A percentile compares a stretch with the other conserved stretches of the same genome.
Evolutionary conservation across 2,888 invertebrate species (phyloP).

Genomic region (Zootermopsis nevadensis): DNA sequence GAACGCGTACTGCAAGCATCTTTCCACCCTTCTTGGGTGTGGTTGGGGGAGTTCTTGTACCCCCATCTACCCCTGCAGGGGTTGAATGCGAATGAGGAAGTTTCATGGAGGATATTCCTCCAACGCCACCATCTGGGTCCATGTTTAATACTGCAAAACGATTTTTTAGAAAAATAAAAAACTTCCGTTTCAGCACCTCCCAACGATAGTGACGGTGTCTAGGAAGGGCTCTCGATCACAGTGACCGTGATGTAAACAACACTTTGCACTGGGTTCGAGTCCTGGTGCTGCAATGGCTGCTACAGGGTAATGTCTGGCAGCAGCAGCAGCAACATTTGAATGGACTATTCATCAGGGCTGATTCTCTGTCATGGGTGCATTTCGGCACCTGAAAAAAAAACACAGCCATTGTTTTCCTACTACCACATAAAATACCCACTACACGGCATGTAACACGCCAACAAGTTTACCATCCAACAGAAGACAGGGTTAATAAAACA

Average conservation of each 20-base stretch:
- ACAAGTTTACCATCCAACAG: no score
- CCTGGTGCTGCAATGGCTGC: constrained; percentile 27
- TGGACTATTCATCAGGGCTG: constrained; percentile 24
- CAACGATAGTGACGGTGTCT: background rate
- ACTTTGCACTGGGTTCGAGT: constrained; percentile 26
- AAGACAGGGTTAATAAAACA: no score
- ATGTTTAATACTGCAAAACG: background rate
- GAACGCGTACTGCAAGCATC: constrained; percentile 87
- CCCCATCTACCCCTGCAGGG: constrained; percentile 84
- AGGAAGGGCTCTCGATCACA: constrained; percentile 31
- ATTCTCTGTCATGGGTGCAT: constrained; percentile 34
- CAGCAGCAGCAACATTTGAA: background rate
- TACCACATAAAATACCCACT: background rate
- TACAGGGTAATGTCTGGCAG: constrained; percentile 13
- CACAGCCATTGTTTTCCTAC: background rate
- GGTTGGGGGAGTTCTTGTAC: constrained; percentile 77
- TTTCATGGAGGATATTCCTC: constrained; percentile 52
- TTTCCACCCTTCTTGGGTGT: constrained; percentile 88
- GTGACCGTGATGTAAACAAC: constrained; percentile 24
- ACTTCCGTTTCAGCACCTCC: constrained; percentile 3
- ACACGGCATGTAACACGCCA: no score
- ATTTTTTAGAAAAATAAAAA: constrained; percentile 31
- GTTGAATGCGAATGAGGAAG: constrained; percentile 80
- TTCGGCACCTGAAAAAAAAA: constrained; percentile 25
- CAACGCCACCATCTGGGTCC: constrained; percentile 30